Base-by-base conservation (phyloP, 2,797 vertebrate species). In the Fundulus diaphanus region DNA sequence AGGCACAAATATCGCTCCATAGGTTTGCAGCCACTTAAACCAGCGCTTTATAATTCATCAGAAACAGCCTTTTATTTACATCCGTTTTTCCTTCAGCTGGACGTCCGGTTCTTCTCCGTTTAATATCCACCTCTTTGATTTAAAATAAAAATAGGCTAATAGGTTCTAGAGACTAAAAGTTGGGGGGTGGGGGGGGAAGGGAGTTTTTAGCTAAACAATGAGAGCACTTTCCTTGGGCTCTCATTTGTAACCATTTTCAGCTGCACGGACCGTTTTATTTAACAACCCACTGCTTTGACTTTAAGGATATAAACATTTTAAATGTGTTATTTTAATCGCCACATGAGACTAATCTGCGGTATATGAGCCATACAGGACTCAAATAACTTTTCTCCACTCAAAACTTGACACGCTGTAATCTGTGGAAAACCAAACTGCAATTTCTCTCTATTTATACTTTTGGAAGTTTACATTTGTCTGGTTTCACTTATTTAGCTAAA, bases 401-500 rank as follows among this genome's bases (percentile, higher is more conserved):
- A 35, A 59, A 29, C 27, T 52, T 27, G 16, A 61, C 49, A 65
- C 9, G 4, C 15, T 80, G 49, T 44, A 74, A 73, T 79, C 48
- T 77, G 71, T 56, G 56, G 51, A 67, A 40, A 85, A 74, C 77
- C 63, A 88, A 29, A 65, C 52, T 12, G 44, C 72, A 81, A 72
- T 72, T 66, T 11, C 51, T 73, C 37, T 35, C 73, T 80, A 31
- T 88, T 86, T 78, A 52, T 57, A 54, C 67, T 48, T 57, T 31
- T 49, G 37, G 63, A 46, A 18, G 16, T 77, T 68, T 66, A 33
- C 46, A 12, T 24, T 12, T 40, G 54, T 66, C 46, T 78, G 31
- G n/a, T 72, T 67, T 51, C 69, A 22, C 65, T 57, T 49, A 66
- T 68, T 70, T 68, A 13, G 35, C 29, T 78, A 46, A 15, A 42